Conservation (phyloP, 2,888 invertebrate genomes). For the Pseudoips prasinana region DNA sequence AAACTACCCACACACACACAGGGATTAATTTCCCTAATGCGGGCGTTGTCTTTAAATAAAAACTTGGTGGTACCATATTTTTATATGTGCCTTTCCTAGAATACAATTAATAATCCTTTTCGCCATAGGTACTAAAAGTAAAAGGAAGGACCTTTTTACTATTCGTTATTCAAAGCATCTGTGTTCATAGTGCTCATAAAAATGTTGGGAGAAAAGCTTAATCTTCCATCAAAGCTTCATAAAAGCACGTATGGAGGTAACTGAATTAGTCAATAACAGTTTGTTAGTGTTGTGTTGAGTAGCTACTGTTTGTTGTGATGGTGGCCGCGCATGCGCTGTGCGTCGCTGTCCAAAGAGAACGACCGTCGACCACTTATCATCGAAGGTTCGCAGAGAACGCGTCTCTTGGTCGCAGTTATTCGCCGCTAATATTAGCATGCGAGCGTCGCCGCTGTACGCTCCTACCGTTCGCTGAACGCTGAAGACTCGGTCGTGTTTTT, state of each 20-base stretch:
- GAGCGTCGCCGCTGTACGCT: constrained; percentile 27
- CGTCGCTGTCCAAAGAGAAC: constrained; percentile 26
- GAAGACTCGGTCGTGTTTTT: constrained; percentile 42
- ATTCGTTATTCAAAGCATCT: too few relatives aligned
- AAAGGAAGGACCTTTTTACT: too few relatives aligned
- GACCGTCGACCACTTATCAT: constrained; percentile 44
- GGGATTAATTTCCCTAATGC: too few relatives aligned
- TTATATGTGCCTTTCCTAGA: too few relatives aligned
- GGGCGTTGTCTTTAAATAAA: too few relatives aligned
- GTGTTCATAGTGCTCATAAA: too few relatives aligned
- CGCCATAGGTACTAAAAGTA: too few relatives aligned
- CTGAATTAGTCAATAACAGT: constrained; percentile 57
- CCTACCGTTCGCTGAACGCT: constrained; percentile 28
- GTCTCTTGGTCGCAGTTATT: constrained; percentile 46
- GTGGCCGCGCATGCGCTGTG: constrained; percentile 54
- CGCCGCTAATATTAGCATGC: constrained; percentile 57
- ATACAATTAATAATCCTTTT: too few relatives aligned
- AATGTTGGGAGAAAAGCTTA: too few relatives aligned
- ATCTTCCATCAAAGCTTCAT: constrained; percentile 6
- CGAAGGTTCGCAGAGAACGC: constrained; percentile 50
- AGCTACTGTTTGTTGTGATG: constrained; percentile 53
- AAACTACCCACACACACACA: too few relatives aligned
- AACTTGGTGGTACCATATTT: too few relatives aligned
- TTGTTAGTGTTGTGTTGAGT: constrained; percentile 34
- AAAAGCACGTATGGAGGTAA: constrained; percentile 24